Base-by-base conservation (phyloP, 2,888 invertebrate species). In the Pharmacophagus antenor region DNA sequence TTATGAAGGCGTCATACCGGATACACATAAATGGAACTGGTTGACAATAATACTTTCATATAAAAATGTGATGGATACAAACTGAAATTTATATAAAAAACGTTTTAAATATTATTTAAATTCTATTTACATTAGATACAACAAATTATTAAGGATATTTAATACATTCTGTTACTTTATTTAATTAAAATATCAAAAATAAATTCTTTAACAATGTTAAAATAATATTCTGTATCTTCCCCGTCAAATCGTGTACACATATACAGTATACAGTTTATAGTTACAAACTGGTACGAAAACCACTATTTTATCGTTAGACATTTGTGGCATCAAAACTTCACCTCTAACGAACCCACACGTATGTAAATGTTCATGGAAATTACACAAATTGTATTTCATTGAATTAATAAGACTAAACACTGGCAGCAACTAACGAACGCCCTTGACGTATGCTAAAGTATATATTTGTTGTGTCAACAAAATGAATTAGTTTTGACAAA, bases 201-300 rank as follows among this genome's bases (percentile, higher is more conserved):
- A n/a, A n/a, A n/a, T n/a, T n/a, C 42, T 17, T 44, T 44, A 18
- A 12, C 44, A 18, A 8, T 21, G 46, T 47, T 21, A 47, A 20
- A 8, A 47, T 48, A 23, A 23, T 22, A 22, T 15, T 31, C 10
- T 12, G n/a, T 31, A 42, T 2, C 42, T 23, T 73, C 74, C 67
- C 64, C 68, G 60, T 23, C 8, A 50, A 58, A 51, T 57, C 31
- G 58, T 56, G 51, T 56, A 23, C 48, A 37, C 44, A 46, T 31
- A 21, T 60, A 54, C 27, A n/a, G n/a, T n/a, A n/a, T n/a, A 37
- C 31, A 49, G 22, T 17, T 21, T 22, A 54, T 31, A 42, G 49
- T 17, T 44, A 50, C 42, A 73, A 77, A 80, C 80, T 37, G 41
- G 46, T 48, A 47, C 22, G 58, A 17, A 42, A 22, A 42, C 49